These are phyloP conservation scores for Pemphigus obesinymphae DNA, from an alignment of 1,140 invertebrate genomes.

Conservation along the genomic window DNA sequence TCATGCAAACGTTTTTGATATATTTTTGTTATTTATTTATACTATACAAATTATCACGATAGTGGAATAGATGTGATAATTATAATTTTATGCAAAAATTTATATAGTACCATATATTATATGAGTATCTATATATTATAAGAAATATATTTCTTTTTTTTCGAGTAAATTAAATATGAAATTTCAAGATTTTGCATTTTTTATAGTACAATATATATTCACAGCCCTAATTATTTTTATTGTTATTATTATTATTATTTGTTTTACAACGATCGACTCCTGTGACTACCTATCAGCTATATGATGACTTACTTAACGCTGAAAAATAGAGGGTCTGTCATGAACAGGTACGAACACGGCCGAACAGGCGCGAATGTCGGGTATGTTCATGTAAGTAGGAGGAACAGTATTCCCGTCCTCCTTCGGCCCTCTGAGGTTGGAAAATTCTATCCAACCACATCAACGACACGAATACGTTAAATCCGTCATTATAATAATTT, in stretches of 20 bases:
- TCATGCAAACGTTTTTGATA: no score
- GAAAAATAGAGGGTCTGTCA: slow-evolving; percentile 41
- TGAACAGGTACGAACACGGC: slow-evolving; percentile 27
- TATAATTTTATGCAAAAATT: no score
- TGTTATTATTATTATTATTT: no score
- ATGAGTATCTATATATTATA: no score
- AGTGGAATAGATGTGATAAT: no score
- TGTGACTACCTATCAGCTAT: background rate
- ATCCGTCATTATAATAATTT: slow-evolving; percentile 8
- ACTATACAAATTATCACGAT: no score
- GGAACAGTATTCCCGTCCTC: slow-evolving; percentile 31
- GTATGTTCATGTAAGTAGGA: slow-evolving; percentile 26
- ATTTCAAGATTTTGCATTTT: no score
- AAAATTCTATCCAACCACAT: slow-evolving; percentile 31
- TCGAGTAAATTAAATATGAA: no score
- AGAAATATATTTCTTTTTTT: no score
- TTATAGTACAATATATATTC: no score
- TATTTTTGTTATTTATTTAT: no score
- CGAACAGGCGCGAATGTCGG: slow-evolving; percentile 9
- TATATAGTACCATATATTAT: no score
- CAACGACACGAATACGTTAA: slow-evolving; percentile 30
- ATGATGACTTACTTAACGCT: slow-evolving; percentile 38
- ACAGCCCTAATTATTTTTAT: background rate
- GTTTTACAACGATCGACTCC: slow-evolving; percentile 22
- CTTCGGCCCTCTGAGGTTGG: slow-evolving; percentile 1